These are phyloP conservation scores for Thunnus maccoyii DNA, from an alignment of 2,113 vertebrate genomes.

Conservation along the genomic window DNA sequence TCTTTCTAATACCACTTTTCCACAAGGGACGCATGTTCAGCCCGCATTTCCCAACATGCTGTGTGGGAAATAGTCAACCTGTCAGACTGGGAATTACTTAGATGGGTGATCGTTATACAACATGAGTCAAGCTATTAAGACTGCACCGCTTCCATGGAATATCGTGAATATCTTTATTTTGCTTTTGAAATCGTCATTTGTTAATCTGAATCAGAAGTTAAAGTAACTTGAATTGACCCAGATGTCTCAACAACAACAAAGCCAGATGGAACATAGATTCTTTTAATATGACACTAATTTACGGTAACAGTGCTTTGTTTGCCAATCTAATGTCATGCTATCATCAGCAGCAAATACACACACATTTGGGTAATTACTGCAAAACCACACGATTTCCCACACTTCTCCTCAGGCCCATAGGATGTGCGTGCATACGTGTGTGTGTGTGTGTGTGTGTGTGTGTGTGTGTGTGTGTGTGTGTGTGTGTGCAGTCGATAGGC, in stretches of 20 bases:
- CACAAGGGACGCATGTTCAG: not conserved
- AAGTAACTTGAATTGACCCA: not conserved
- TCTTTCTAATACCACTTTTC: not conserved
- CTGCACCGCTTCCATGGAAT: too few relatives aligned
- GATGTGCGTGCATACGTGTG: not conserved
- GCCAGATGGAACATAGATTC: not conserved
- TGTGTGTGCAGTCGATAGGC: conserved; percentile 21
- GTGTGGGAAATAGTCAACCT: conserved; percentile 6
- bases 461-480: not conserved
- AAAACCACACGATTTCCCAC: conserved; percentile 41
- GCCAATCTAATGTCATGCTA: not conserved
- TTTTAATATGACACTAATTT: not conserved
- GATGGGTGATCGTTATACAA: too few relatives aligned
- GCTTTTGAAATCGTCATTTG: too few relatives aligned
- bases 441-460: not conserved
- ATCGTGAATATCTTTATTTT: too few relatives aligned
- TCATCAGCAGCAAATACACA: not conserved
- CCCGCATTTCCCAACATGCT: not conserved
- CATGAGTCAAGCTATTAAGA: not conserved
- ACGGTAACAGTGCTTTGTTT: conserved; percentile 11
- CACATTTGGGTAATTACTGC: too few relatives aligned
- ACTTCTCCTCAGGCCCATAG: conserved; percentile 2
- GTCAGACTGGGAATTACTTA: not conserved
- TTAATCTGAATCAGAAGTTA: too few relatives aligned
- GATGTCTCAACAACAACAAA: not conserved